A percentile compares a stretch with the other conserved stretches of the same genome.
phyloP scores from a whole-genome alignment of 2,888 invertebrate species.

The Nomada hirtipes region DNA sequence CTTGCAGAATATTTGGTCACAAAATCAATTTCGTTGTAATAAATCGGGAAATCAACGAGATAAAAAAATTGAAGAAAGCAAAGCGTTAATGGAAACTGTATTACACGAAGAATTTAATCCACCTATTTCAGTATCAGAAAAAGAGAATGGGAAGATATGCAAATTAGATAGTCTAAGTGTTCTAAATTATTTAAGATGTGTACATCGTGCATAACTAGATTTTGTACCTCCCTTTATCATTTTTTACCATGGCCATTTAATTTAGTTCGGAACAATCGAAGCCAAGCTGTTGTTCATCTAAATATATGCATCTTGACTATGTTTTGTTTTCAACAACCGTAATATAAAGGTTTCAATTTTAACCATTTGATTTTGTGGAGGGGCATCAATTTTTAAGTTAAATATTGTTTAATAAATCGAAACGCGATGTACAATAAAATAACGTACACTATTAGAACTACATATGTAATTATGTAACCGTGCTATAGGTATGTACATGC shows the following conservation, averaged over 20 bases:
- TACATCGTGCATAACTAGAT: slow-evolving; percentile 8
- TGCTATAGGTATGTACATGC: slow-evolving; percentile 1
- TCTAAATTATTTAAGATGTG: slow-evolving; percentile 63
- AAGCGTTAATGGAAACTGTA: slow-evolving; percentile 55
- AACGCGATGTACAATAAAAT: not conserved
- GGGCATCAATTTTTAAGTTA: not conserved
- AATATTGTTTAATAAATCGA: not conserved
- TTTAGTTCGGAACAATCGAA: not conserved
- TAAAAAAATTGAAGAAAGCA: slow-evolving; percentile 25
- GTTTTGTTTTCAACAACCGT: not conserved
- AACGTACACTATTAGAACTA: not conserved
- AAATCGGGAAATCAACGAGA: not conserved
- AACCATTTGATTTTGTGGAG: not conserved
- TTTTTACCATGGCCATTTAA: not conserved
- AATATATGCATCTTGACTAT: not conserved
- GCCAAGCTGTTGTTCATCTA: not conserved
- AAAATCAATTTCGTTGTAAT: slow-evolving; percentile 25
- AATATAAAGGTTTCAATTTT: not conserved
- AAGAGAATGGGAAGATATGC: slow-evolving; percentile 58
- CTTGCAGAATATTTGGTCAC: slow-evolving; percentile 45
- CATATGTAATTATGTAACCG: slow-evolving; percentile 1
- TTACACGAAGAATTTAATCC: slow-evolving; percentile 73
- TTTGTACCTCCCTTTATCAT: not conserved
- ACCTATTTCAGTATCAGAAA: slow-evolving; percentile 58
- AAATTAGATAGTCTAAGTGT: slow-evolving; percentile 68